Evolutionary conservation across 2,797 vertebrate genomes (phyloP).

Genomic region (Lepus oiostolus): DNA sequence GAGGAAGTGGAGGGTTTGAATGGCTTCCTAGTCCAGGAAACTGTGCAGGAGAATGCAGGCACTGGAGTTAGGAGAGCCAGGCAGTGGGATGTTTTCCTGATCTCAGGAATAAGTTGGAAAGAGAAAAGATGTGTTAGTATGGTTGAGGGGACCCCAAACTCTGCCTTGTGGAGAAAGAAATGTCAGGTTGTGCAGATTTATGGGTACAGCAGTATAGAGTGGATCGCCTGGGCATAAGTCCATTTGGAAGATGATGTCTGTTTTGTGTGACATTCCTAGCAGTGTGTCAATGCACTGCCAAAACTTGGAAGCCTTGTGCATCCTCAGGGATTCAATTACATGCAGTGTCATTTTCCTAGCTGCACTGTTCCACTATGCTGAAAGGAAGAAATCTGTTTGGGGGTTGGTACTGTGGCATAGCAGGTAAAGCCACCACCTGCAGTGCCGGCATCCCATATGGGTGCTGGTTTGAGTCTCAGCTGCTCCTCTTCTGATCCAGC

Average conservation of each 20-base stretch:
- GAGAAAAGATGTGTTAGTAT: neutral
- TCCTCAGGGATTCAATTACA: neutral
- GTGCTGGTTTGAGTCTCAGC: too few relatives aligned
- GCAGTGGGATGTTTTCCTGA: constrained; percentile 23
- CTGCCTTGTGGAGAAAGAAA: constrained; percentile 18
- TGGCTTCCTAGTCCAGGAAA: neutral
- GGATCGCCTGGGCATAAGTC: neutral
- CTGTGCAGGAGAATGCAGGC: neutral
- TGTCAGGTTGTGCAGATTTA: neutral
- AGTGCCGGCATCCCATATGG: too few relatives aligned
- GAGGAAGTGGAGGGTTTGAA: neutral
- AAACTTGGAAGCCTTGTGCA: neutral
- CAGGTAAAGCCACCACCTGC: too few relatives aligned
- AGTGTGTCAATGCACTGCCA: neutral
- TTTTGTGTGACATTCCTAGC: neutral
- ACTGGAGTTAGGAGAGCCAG: neutral
- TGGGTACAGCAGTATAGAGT: neutral
- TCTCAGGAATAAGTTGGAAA: neutral
- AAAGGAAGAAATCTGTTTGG: neutral
- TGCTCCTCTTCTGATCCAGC: too few relatives aligned
- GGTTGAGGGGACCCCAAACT: neutral
- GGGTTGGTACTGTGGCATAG: too few relatives aligned
- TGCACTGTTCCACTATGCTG: neutral
- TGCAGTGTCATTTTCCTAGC: neutral
- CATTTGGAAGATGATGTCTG: neutral